These are phyloP conservation scores for Zosterops japonicus DNA, from an alignment of 2,113 vertebrate species.

Conservation along the genomic window DNA sequence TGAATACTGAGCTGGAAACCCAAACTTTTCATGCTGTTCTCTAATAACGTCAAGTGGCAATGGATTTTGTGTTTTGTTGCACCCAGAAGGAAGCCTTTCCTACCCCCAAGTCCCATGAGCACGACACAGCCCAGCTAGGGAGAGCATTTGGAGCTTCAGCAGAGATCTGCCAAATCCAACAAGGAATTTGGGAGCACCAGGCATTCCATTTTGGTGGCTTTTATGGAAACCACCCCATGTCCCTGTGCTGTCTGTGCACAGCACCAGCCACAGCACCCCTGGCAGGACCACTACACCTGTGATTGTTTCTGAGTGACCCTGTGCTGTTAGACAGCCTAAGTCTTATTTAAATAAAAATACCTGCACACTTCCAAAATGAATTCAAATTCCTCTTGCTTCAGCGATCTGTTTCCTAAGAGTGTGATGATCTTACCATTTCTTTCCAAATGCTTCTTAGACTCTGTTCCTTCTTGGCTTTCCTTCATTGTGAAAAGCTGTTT, in stretches of 20 bases:
- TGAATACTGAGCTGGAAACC: background rate
- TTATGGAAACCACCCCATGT: background rate
- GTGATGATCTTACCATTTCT: slow-evolving; percentile 25
- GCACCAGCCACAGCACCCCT: background rate
- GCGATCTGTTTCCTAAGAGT: slow-evolving; percentile 11
- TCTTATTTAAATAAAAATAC: background rate
- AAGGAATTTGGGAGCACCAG: background rate
- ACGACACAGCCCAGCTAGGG: background rate
- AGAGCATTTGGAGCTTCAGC: background rate
- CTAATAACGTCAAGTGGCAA: background rate
- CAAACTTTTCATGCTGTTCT: background rate
- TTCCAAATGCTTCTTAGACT: slow-evolving; percentile 33
- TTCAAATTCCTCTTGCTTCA: slow-evolving; percentile 4
- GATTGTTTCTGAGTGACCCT: background rate
- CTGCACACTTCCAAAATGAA: background rate
- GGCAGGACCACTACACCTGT: background rate
- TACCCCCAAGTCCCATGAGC: background rate
- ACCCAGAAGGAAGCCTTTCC: background rate
- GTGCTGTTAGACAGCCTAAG: background rate
- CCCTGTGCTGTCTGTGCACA: background rate
- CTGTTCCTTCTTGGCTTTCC: slow-evolving; percentile 37
- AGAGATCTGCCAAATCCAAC: background rate
- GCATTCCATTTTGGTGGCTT: background rate
- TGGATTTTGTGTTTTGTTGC: background rate
- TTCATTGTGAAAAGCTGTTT: slow-evolving; percentile 30